These are phyloP conservation scores for Phrynocephalus forsythii DNA, from an alignment of 2,797 vertebrate genomes.

Conservation along the genomic window DNA sequence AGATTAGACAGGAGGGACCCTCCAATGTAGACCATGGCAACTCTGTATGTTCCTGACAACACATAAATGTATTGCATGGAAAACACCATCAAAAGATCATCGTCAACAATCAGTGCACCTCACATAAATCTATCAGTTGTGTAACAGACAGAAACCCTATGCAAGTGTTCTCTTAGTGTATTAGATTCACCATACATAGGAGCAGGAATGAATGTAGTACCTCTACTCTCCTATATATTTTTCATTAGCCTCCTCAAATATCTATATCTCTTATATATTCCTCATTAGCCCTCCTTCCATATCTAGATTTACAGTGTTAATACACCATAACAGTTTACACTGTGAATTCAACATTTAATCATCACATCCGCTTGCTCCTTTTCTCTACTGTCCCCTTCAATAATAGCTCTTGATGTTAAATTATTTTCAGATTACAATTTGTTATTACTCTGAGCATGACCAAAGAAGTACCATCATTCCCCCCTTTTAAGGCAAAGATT, in stretches of 20 bases:
- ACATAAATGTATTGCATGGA: neutral
- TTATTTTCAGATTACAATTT: constrained; percentile 32
- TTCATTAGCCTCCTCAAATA: neutral
- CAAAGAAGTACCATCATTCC: constrained; percentile 35
- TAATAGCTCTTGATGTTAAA: constrained; percentile 3
- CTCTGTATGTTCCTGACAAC: neutral
- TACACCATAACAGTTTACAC: too few relatives aligned
- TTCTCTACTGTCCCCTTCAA: neutral
- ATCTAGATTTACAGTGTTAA: too few relatives aligned
- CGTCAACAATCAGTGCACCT: neutral
- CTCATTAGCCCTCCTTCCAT: too few relatives aligned
- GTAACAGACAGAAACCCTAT: neutral
- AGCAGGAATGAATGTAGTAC: neutral
- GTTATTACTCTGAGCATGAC: constrained; percentile 20
- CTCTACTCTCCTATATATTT: neutral
- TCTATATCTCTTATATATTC: too few relatives aligned
- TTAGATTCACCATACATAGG: neutral
- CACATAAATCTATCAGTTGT: neutral
- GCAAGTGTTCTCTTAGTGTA: neutral
- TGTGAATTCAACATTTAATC: too few relatives aligned
- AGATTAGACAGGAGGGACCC: neutral
- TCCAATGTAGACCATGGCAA: neutral
- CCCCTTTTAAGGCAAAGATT: constrained; percentile 24
- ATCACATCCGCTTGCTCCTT: too few relatives aligned
- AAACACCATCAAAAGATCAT: neutral